A percentile compares a stretch with the other conserved stretches of the same genome.
phyloP scores from a whole-genome alignment of 92 coral and sea anemone species.

The Nematostella vectensis region DNA sequence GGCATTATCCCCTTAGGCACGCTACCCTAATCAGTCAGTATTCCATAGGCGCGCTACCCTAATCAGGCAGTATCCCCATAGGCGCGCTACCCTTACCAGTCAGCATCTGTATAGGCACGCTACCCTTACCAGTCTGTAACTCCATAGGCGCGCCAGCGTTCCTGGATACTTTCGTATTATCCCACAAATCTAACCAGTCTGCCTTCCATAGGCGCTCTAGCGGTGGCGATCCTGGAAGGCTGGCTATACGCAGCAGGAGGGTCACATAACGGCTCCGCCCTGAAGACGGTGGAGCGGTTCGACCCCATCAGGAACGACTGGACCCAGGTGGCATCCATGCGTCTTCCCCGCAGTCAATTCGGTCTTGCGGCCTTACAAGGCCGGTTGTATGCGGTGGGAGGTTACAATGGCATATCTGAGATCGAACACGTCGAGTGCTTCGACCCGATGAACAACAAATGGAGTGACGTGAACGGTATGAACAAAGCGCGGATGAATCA shows the following conservation, averaged over 20 bases:
- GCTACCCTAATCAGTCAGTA: too few relatives aligned
- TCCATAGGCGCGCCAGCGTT: too few relatives aligned
- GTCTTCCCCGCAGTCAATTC: slow-evolving; percentile 89
- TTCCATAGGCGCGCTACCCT: too few relatives aligned
- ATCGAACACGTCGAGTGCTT: slow-evolving; percentile 91
- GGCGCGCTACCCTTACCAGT: too few relatives aligned
- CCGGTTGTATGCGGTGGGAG: slow-evolving; percentile 82
- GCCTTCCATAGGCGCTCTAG: slow-evolving; percentile 55
- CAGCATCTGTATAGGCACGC: too few relatives aligned
- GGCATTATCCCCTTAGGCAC: too few relatives aligned
- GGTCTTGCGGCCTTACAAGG: slow-evolving; percentile 83
- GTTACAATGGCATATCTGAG: slow-evolving; percentile 91
- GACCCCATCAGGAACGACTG: slow-evolving; percentile 84
- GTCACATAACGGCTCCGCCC: slow-evolving; percentile 96
- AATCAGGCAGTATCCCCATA: too few relatives aligned
- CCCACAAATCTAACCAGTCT: too few relatives aligned
- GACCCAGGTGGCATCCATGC: slow-evolving; percentile 87
- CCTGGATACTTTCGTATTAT: too few relatives aligned
- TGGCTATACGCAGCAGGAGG: slow-evolving; percentile 98
- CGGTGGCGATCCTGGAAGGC: slow-evolving; percentile 84
- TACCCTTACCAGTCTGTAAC: too few relatives aligned
- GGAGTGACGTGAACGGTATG: slow-evolving; percentile 87
- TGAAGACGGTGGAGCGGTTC: slow-evolving; percentile 88
- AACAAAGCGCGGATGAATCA: slow-evolving; percentile 95
- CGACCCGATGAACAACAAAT: slow-evolving; percentile 93